Evolutionary conservation across 2,888 invertebrate species (phyloP).

Genomic region (Sicus ferrugineus): DNA sequence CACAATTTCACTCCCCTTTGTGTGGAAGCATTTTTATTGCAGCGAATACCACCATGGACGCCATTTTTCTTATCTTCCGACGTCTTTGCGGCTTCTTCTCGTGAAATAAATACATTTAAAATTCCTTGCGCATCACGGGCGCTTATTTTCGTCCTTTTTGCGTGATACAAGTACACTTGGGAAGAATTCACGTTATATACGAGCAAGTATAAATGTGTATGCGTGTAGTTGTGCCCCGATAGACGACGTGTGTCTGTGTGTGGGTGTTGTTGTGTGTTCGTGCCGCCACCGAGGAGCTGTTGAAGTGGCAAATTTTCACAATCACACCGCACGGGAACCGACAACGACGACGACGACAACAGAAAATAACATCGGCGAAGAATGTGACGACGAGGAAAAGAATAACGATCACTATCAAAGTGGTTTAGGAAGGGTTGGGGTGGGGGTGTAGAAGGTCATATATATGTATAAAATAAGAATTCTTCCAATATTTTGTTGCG

Average conservation of each 20-base stretch:
- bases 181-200: not conserved
- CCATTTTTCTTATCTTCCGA: constrained; percentile 2
- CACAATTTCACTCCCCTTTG: not conserved
- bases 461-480: too few species aligned
- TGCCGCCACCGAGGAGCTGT: constrained; percentile 59
- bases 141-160: constrained; percentile 12
- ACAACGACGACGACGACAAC: constrained; percentile 20
- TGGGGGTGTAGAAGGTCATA: too few species aligned
- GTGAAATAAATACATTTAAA: constrained; percentile 20
- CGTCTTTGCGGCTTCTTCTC: not conserved
- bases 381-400: not conserved
- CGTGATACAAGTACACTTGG: too few species aligned
- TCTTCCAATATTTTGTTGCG: too few species aligned
- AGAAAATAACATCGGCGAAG: constrained; percentile 3
- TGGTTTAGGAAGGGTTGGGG: too few species aligned
- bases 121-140: constrained; percentile 19
- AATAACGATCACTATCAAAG: not conserved
- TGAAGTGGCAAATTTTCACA: constrained; percentile 63
- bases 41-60: not conserved
- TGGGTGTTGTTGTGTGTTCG: constrained; percentile 22
- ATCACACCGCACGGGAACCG: constrained; percentile 43
- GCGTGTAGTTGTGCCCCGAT: not conserved
- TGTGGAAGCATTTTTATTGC: not conserved
- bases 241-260: not conserved
- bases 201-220: constrained; percentile 1